These are phyloP conservation scores for Ladona fulva DNA, from an alignment of 1,140 invertebrate species.

Conservation along the genomic window DNA sequence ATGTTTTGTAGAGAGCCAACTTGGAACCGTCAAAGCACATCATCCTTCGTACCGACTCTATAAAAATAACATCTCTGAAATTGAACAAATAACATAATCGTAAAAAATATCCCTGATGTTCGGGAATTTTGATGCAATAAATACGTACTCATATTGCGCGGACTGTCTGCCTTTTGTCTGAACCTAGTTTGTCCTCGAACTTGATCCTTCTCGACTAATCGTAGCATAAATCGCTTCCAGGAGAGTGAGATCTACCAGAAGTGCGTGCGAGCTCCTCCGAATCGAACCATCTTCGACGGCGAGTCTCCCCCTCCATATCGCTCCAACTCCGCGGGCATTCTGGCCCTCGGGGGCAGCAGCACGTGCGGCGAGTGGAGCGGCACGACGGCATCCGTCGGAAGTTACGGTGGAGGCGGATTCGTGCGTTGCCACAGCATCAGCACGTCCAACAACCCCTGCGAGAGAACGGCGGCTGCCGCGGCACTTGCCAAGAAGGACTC, in stretches of 20 bases:
- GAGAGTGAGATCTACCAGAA: conserved; percentile 58
- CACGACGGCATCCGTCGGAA: conserved; percentile 24
- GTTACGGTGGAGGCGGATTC: conserved; percentile 21
- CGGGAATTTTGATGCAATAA: no score
- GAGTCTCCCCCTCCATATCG: conserved; percentile 56
- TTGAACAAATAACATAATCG: no score
- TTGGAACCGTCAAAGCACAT: no score
- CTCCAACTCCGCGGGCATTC: conserved; percentile 43
- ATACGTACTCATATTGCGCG: no score
- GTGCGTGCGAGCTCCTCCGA: conserved; percentile 59
- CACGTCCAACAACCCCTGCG: background rate
- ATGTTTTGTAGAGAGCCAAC: no score
- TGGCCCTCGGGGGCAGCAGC: conserved; percentile 29
- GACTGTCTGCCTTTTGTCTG: no score
- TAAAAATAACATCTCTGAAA: no score
- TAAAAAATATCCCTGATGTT: no score
- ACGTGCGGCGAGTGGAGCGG: conserved; percentile 22
- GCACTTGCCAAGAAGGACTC: background rate
- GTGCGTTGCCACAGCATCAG: conserved; percentile 11
- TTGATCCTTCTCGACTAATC: no score
- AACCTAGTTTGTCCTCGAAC: no score
- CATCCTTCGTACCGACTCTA: no score
- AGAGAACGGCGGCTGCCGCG: background rate
- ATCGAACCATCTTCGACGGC: conserved; percentile 57
- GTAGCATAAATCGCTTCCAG: conserved; percentile 39